Evolutionary conservation across 2,113 vertebrate species (phyloP).

Genomic region (Catharus fuscescens): DNA sequence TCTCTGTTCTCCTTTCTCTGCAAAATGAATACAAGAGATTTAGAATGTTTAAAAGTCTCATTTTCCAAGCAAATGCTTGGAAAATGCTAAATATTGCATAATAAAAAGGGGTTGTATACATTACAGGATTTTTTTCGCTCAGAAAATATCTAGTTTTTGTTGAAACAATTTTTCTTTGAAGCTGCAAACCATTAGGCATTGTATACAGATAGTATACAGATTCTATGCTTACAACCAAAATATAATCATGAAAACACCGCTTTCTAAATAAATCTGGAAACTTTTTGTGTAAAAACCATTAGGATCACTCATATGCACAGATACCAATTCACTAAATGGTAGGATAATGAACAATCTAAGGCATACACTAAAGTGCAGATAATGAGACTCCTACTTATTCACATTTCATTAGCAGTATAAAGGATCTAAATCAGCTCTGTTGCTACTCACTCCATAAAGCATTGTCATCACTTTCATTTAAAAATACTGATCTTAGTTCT

Average conservation of each 20-base stretch:
- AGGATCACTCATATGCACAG: slow-evolving; percentile 42
- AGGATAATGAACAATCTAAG: slow-evolving; percentile 61
- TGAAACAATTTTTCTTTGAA: neutral
- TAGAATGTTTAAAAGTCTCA: neutral
- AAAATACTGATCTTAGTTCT: slow-evolving; percentile 33
- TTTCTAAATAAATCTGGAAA: slow-evolving; percentile 51
- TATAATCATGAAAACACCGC: slow-evolving; percentile 16
- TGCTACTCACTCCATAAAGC: slow-evolving; percentile 60
- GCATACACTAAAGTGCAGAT: slow-evolving; percentile 54
- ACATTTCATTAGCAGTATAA: slow-evolving; percentile 68
- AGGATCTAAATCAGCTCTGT: slow-evolving; percentile 55
- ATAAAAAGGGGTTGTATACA: neutral
- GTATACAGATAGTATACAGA: neutral
- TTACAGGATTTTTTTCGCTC: neutral
- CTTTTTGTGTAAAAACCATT: slow-evolving; percentile 39
- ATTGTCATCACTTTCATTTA: slow-evolving; percentile 60
- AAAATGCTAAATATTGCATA: slow-evolving; percentile 36
- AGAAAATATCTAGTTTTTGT: slow-evolving; percentile 8
- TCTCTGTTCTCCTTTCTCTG: neutral
- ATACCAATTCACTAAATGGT: neutral
- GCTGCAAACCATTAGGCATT: neutral
- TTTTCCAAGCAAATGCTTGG: neutral
- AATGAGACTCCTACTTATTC: slow-evolving; percentile 72
- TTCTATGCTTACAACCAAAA: slow-evolving; percentile 6
- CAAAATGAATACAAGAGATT: neutral